These are phyloP conservation scores for Propithecus deckenii DNA, from an alignment of 2,797 vertebrate genomes.

Conservation along the genomic window DNA sequence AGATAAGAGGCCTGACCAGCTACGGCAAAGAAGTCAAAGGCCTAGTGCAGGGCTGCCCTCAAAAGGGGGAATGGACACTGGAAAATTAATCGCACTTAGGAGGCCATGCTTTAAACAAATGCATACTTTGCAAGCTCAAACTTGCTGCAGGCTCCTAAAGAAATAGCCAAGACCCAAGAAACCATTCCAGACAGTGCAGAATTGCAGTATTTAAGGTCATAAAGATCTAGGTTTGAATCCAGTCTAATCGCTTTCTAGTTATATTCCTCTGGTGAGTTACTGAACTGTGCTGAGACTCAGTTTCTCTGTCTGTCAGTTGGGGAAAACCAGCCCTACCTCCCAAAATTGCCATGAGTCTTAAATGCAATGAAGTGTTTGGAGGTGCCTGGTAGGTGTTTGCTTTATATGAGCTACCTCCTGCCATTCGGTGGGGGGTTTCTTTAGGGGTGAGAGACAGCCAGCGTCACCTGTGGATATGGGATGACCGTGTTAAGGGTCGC, in stretches of 20 bases:
- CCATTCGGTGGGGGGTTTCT: neutral
- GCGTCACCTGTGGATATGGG: neutral
- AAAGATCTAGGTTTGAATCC: neutral
- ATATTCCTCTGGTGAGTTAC: neutral
- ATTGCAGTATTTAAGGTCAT: neutral
- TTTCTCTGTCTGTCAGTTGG: neutral
- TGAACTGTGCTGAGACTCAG: neutral
- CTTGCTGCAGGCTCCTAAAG: neutral
- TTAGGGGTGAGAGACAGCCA: neutral
- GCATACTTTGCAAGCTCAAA: neutral
- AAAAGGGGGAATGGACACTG: neutral
- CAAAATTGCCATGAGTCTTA: neutral
- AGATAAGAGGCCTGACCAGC: constrained; percentile 32
- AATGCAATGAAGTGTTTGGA: neutral
- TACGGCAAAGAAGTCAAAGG: neutral
- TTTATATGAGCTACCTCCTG: neutral
- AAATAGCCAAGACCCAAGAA: neutral
- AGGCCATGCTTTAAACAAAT: neutral
- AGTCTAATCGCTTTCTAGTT: neutral
- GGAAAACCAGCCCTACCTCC: neutral
- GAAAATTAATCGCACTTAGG: neutral
- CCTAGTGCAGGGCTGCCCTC: neutral
- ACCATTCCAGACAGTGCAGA: neutral
- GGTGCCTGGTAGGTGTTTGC: neutral
- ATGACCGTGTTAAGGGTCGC: neutral